Conservation (phyloP, 1,140 invertebrate species). For the Bilobella aurantiaca region DNA sequence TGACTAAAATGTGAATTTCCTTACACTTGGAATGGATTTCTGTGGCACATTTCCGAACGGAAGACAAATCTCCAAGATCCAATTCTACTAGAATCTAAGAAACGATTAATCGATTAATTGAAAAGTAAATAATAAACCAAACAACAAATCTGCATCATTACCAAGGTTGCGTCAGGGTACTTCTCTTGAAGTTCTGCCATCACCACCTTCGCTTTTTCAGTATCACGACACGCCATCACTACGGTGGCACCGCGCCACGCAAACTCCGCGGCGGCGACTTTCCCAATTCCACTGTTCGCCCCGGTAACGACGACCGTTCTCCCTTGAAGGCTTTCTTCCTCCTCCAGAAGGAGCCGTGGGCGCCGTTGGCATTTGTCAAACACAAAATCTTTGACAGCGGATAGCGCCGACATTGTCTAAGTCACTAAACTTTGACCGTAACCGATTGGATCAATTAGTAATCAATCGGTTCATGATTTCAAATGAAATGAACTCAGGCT, state of each 20-base stretch:
- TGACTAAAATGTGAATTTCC: slow-evolving; percentile 44
- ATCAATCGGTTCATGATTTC: too few species aligned
- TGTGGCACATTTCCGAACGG: slow-evolving; percentile 31
- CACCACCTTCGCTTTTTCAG: slow-evolving; percentile 49
- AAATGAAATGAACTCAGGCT: too few species aligned
- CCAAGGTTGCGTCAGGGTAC: slow-evolving; percentile 48
- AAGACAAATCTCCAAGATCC: slow-evolving; percentile 28
- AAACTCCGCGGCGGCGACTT: slow-evolving; percentile 57
- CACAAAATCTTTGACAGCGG: too few species aligned
- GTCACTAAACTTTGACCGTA: too few species aligned
- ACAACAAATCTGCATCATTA: too few species aligned
- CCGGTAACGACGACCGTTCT: slow-evolving; percentile 65
- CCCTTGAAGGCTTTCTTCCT: slow-evolving; percentile 41
- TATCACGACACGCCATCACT: slow-evolving; percentile 60
- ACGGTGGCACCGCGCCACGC: slow-evolving; percentile 57
- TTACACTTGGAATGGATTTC: slow-evolving; percentile 34
- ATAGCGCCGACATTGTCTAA: too few species aligned
- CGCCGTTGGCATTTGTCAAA: too few species aligned
- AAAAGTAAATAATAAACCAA: too few species aligned
- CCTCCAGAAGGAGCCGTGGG: neutral
- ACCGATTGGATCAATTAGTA: too few species aligned
- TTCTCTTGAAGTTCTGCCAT: slow-evolving; percentile 49
- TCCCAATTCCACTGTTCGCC: slow-evolving; percentile 66
- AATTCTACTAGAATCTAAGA: slow-evolving; percentile 45
- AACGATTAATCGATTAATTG: neutral